Percentiles rank a stretch among this genome's conserved stretches.
phyloP scores from a whole-genome alignment of 2,113 vertebrate species.

The Narcine bancroftii region DNA sequence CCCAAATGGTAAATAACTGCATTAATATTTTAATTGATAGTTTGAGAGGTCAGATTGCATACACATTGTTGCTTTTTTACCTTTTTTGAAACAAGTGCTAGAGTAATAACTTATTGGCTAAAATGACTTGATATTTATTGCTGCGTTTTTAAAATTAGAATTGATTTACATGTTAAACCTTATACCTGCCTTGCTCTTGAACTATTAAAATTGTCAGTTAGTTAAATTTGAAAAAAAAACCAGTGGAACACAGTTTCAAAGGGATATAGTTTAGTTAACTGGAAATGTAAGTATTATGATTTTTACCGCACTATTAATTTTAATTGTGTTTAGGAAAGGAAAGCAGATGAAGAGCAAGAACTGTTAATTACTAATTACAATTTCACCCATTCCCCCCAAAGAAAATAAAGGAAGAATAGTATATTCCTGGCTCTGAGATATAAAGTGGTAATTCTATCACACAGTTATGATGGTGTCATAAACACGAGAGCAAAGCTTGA shows the following conservation, averaged over 20 bases:
- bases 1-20: background rate
- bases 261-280: background rate
- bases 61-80: background rate
- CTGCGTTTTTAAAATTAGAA: background rate
- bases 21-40: background rate
- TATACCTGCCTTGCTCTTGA: background rate
- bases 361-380: background rate
- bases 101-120: background rate
- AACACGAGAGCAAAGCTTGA: conserved; percentile 18
- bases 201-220: background rate
- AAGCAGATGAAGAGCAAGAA: background rate
- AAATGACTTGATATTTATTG: background rate
- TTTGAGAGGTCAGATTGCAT: background rate
- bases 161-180: conserved; percentile 7
- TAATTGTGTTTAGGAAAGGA: background rate
- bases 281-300: background rate
- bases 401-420: background rate
- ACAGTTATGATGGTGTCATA: conserved; percentile 11
- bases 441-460: background rate
- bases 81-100: background rate
- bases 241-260: background rate
- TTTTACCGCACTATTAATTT: background rate
- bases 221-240: background rate
- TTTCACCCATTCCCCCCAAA: background rate
- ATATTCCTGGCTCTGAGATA: background rate